Conservation (phyloP, 2,888 invertebrate genomes). For the Spodoptera exigua region DNA sequence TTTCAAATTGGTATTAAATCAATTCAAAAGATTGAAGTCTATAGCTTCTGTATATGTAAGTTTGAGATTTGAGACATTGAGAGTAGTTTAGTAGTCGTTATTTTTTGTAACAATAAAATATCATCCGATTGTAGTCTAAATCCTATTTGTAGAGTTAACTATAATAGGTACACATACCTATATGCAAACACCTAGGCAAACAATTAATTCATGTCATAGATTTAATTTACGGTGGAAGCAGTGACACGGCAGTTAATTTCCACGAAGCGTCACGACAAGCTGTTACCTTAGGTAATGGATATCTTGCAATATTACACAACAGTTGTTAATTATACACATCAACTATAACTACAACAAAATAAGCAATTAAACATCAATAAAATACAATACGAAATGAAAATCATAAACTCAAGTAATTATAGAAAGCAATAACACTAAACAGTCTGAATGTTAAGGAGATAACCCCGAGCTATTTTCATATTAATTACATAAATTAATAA, state of each 20-base stretch:
- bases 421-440: slow-evolving; percentile 27
- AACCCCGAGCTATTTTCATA: slow-evolving; percentile 32
- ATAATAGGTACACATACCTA: too few species aligned
- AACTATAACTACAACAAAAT: slow-evolving; percentile 19
- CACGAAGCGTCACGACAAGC: slow-evolving; percentile 38
- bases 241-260: slow-evolving; percentile 37
- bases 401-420: slow-evolving; percentile 33
- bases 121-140: too few species aligned
- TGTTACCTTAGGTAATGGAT: slow-evolving; percentile 39
- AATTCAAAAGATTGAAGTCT: too few species aligned
- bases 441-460: slow-evolving; percentile 21
- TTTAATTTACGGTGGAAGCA: slow-evolving; percentile 30
- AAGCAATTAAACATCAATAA: slow-evolving; percentile 16
- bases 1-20: too few species aligned
- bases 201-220: not conserved
- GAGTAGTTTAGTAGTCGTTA: too few species aligned
- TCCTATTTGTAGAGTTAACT: too few species aligned
- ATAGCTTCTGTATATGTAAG: too few species aligned
- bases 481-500: slow-evolving; percentile 14
- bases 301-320: slow-evolving; percentile 34
- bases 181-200: too few species aligned
- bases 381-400: slow-evolving; percentile 25
- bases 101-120: too few species aligned
- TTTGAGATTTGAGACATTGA: too few species aligned
- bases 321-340: slow-evolving; percentile 15